Evolutionary conservation across 1,140 invertebrate genomes (phyloP).

Genomic region (Cherax destructor): DNA sequence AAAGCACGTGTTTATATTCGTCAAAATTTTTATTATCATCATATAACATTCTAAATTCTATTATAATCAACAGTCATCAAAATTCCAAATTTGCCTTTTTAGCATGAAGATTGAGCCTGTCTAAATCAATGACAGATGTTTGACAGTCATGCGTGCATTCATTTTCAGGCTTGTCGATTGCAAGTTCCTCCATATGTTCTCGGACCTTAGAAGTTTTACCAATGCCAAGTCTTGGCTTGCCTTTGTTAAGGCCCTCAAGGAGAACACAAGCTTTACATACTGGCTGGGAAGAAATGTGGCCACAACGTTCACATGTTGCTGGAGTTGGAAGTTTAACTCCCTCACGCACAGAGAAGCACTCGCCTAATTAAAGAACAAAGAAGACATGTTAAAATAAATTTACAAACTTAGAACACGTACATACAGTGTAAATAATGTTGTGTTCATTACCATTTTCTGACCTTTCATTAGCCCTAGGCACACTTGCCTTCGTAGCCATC

Average conservation of each 20-base stretch:
- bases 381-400: not conserved
- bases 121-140: not conserved
- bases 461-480: no score
- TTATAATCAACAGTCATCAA: not conserved
- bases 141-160: not conserved
- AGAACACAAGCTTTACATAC: slow-evolving; percentile 98
- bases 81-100: not conserved
- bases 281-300: slow-evolving; percentile 96
- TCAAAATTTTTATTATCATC: not conserved
- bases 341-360: slow-evolving; percentile 89
- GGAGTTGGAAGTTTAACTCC: slow-evolving; percentile 87
- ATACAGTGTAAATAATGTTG: no score
- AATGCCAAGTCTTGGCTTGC: slow-evolving; percentile 89
- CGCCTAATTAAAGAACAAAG: slow-evolving; percentile 80
- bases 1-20: not conserved
- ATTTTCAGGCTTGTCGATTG: not conserved
- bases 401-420: no score
- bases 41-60: not conserved
- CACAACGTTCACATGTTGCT: slow-evolving; percentile 89
- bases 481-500: no score
- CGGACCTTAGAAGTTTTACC: slow-evolving; percentile 88
- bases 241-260: slow-evolving; percentile 95
- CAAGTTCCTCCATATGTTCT: slow-evolving; percentile 73
- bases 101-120: not conserved
- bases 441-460: no score